Evolutionary conservation across 2,797 vertebrate species (phyloP), one percentile per base, ranked within the genome.

Genomic region (Linurgus olivaceus): DNA sequence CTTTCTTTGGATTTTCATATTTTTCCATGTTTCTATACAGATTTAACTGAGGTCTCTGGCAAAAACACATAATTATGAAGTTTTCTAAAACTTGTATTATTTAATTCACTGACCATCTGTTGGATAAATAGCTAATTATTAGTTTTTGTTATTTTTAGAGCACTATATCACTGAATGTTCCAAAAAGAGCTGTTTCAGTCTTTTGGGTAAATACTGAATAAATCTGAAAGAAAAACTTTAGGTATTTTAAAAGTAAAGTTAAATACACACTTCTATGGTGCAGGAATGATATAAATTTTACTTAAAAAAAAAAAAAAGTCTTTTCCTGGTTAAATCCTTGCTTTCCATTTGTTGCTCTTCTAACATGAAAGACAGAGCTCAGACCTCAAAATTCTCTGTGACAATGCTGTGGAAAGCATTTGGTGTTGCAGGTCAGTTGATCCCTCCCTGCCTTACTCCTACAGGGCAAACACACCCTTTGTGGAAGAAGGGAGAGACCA

Each of bases 31-130:
- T 52, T 85, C 87, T 65, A 6, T 35, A 48, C 2, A 63, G 62
- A 65, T 54, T 84, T 79, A 90, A 67, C 87, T 17, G 19, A 62
- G 58, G 10, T 87, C n/a, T 67, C 71, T 85, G 76, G 77, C 17
- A 84, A 89, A 96, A 93, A n/a, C 5, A 48, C 3, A 9, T 55
- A 72, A 84, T 90, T 71, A 81, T 59, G 13, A 57, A 86, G 21
- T 62, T 61, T 94, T 92, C 65, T 88, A 51, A 95, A 95, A 71
- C 84, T 26, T 52, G 19, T 40, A 40, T 86, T 93, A 89, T 75
- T 90, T 61, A 92, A 45, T 72, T 85, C 38, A 85, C 7, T 50
- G 93, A 28, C 82, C 54, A 89, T 74, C 38, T 95, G 51, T 35
- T 90, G 38, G 7, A 70, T 78, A 89, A 67, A 59, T 38, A 66